Evolutionary conservation across 2,797 vertebrate species (phyloP), one percentile per base, ranked within the genome.

Genomic region (Schizopygopsis malacanthus): DNA sequence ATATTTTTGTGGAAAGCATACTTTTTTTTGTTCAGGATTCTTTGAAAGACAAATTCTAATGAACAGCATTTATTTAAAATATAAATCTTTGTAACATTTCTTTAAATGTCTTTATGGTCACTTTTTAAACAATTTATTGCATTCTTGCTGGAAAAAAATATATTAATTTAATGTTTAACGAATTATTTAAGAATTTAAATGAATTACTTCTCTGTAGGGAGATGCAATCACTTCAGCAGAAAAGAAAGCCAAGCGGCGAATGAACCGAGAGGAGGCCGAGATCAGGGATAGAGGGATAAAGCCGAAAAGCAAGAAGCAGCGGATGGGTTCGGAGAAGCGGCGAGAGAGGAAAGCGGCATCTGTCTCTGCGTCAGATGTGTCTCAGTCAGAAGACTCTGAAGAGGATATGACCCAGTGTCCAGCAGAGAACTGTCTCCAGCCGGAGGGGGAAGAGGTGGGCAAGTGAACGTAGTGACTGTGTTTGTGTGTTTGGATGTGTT

Each of bases 401-500:
- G 98, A 98, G 56, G 98, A 99, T 83, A 96, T 98, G 92, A 96
- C 96, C 47, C 92, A 96, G 89, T 99, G 98, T 93, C 98, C 98
- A 0, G 98, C 98, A 28, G 96, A 95, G 90, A 95, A 94, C 43
- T 99, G 98, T 89, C 96, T 97, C 89, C 96, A 98, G 91, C 98
- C 98, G 0, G 97, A 98, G 94, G 98, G 98, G 86, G 97, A 99
- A 47, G 98, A 99, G 97, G 98, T 99, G 92, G 7, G 84, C 22
- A 25, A 65, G 41, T 50, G 15, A 63, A 59, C 0, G n/a, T 25
- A 63, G 15, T 5, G 33, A 33, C 47, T 82, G 15, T 4, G 75
- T 85, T 4, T 47, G 25, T 18, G 56, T 61, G 47, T 52, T 85
- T 61, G 6, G 18, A 76, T 81, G 52, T 15, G 61, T 84, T 76